Percentiles rank a stretch among this genome's conserved stretches.
Conservation (phyloP, 2,797 vertebrate genomes). For the Acanthurus leucopareius region DNA sequence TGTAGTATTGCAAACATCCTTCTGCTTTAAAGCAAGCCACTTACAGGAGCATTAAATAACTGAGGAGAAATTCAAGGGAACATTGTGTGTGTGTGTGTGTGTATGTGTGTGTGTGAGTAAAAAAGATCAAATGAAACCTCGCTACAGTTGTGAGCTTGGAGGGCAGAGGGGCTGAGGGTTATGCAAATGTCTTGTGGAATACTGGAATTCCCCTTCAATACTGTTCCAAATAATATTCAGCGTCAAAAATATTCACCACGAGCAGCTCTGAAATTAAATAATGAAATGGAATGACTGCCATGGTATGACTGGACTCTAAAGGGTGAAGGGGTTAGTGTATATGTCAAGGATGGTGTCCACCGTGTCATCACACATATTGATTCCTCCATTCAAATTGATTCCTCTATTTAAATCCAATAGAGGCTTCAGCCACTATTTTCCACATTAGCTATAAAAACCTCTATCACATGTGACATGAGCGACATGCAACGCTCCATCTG, state of each 20-base stretch:
- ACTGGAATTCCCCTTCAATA: constrained; percentile 57
- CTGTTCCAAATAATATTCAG: constrained; percentile 60
- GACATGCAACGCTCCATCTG: constrained; percentile 59
- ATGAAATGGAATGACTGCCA: constrained; percentile 55
- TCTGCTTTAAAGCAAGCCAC: constrained; percentile 43
- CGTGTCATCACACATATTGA: constrained; percentile 55
- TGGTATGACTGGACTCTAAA: constrained; percentile 54
- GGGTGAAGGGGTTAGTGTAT: constrained; percentile 45
- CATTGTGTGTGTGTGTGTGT: constrained; percentile 2
- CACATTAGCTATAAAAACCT: constrained; percentile 47
- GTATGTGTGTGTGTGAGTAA: constrained; percentile 10
- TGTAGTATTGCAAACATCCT: constrained; percentile 11
- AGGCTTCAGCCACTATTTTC: constrained; percentile 18
- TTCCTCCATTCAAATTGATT: constrained; percentile 55
- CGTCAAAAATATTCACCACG: constrained; percentile 48
- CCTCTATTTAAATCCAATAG: constrained; percentile 56
- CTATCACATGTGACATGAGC: constrained; percentile 49
- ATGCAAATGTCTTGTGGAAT: constrained; percentile 64
- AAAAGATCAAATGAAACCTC: constrained; percentile 66
- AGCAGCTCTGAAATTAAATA: constrained; percentile 60
- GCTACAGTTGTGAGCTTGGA: constrained; percentile 50
- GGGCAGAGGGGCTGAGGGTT: constrained; percentile 54
- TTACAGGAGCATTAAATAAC: constrained; percentile 45
- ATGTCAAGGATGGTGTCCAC: constrained; percentile 42
- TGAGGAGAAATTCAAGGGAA: constrained; percentile 34